Evolutionary conservation across 2,888 invertebrate species (phyloP).

Genomic region (Escarpia spicata): DNA sequence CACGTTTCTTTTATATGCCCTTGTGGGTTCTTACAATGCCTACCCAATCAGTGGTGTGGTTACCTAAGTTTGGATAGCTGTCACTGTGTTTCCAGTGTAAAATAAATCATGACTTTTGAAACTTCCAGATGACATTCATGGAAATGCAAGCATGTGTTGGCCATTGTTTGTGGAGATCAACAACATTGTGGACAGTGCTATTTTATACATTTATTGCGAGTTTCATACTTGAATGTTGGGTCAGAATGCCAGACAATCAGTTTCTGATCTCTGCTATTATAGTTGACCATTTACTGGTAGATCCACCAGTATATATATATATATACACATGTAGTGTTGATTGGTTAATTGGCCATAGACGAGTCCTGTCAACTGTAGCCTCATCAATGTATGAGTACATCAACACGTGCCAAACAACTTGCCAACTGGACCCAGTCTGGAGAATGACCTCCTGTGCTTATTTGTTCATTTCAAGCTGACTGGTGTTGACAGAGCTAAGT

Average conservation of each 20-base stretch:
- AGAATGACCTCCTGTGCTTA: background rate
- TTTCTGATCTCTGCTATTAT: background rate
- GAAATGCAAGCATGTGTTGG: background rate
- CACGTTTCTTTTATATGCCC: background rate
- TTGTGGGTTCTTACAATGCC: background rate
- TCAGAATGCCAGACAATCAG: background rate
- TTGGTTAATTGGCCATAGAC: background rate
- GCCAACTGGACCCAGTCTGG: background rate
- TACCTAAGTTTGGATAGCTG: background rate
- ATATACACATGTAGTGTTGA: background rate
- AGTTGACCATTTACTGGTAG: background rate
- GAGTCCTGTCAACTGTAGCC: background rate
- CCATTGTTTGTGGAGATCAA: too few relatives aligned
- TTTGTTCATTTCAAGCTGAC: background rate
- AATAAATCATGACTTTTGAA: background rate
- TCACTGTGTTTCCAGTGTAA: background rate
- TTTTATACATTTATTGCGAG: background rate
- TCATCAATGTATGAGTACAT: background rate
- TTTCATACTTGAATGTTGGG: too few relatives aligned
- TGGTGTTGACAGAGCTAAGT: conserved; percentile 13
- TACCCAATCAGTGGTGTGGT: background rate
- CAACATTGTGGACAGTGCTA: background rate
- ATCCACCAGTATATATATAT: background rate
- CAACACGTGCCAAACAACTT: background rate
- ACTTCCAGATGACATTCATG: background rate